Evolutionary conservation across 2,113 vertebrate genomes (phyloP), one percentile per base, ranked within the genome.

Genomic region (Hiodon alosoides): DNA sequence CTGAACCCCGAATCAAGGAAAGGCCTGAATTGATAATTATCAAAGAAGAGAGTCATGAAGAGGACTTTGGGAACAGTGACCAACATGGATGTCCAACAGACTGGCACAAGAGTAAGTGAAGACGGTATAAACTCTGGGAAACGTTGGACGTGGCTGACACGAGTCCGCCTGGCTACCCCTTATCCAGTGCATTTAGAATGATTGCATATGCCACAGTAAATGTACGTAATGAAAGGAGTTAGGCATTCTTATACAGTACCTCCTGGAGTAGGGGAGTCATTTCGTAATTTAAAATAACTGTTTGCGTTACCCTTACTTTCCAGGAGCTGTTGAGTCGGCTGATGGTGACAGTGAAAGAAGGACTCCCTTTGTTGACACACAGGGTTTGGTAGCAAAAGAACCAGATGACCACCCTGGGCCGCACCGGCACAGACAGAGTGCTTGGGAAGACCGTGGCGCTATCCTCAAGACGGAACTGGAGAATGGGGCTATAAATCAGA

Each of bases 401-500:
- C 31, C 31, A 31, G 31, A 31, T 31, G 31, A 31, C 31, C 31
- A 31, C 31, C 31, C 31, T 31, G 31, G 31, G 31, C 31, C 31
- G 31, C 31, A 31, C 31, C 31, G 31, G 31, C 31, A 31, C 31
- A 31, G 31, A 31, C 31, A 31, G 31, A 31, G 31, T 31, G 31
- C 31, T 31, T 31, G 31, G 31, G 31, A 31, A 31, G 31, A 31
- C 31, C 31, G 31, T 31, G 31, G 31, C 10, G 46, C 70, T 7
- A 7, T 48, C 31, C 47, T 71, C 70, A 71, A 71, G 55, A 46
- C 1, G 8, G 70, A 71, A 11, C 70, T 31, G 46, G 70, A 71
- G 54, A 60, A 71, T 4, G 55, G 60, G 70, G 60, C 9, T 4
- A 13, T 7, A n/a, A 9, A 51, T 6, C 87, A 68, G 84, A 84